A percentile compares a stretch with the other conserved stretches of the same genome.
phyloP scores from a whole-genome alignment of 1,140 invertebrate species.

The Hylaeus anthracinus region DNA sequence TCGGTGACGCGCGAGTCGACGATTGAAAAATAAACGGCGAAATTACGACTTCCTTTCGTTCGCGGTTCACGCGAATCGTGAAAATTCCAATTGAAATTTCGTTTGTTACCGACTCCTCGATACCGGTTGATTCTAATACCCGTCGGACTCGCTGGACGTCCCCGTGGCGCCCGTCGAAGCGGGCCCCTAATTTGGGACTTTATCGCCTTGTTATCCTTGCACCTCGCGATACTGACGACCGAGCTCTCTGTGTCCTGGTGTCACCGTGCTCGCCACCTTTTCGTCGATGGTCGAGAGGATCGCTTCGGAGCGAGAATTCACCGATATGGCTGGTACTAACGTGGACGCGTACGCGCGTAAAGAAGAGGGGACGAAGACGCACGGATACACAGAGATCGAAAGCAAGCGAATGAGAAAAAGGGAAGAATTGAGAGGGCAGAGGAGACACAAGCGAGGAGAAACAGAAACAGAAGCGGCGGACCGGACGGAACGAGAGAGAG shows the following conservation, averaged over 20 bases:
- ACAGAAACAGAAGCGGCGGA: neutral
- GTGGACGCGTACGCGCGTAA: neutral
- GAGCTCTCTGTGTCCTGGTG: conserved; percentile 47
- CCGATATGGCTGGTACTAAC: conserved; percentile 24
- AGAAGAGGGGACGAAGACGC: neutral
- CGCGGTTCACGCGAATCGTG: too few species aligned
- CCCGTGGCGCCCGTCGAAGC: conserved; percentile 5
- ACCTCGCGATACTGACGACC: conserved; percentile 44
- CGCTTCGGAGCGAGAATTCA: conserved; percentile 30
- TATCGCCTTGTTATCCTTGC: conserved; percentile 70
- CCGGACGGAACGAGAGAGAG: conserved; percentile 16
- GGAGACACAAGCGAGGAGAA: conserved; percentile 1
- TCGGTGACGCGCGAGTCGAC: neutral
- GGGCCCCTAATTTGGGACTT: conserved; percentile 61
- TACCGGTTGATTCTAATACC: conserved; percentile 31
- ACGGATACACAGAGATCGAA: neutral
- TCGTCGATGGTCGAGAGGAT: conserved; percentile 32
- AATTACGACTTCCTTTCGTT: neutral
- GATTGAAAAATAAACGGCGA: neutral
- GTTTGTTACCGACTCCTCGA: neutral
- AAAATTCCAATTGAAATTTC: conserved; percentile 3
- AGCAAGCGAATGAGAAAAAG: neutral
- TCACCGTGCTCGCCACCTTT: conserved; percentile 38
- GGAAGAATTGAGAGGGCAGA: neutral
- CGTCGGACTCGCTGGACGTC: neutral